Percentiles rank a stretch among this genome's conserved stretches.
Evolutionary conservation across 2,113 vertebrate species (phyloP).

Genomic region (Stercorarius parasiticus): DNA sequence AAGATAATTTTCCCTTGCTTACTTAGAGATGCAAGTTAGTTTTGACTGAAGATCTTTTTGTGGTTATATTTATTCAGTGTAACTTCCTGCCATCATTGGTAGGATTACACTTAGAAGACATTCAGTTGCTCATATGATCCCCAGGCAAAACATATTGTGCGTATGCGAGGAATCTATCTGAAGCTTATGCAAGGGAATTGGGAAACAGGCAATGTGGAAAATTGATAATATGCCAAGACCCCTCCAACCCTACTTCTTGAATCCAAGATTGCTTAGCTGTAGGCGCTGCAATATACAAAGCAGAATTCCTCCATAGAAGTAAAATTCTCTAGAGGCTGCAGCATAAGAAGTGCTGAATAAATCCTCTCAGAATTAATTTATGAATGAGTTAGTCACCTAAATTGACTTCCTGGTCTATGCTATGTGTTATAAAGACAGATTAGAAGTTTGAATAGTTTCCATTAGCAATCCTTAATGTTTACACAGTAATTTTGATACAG

Average conservation of each 20-base stretch:
- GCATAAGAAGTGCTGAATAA: background rate
- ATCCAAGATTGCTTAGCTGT: background rate
- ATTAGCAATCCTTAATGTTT: background rate
- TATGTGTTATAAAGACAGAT: background rate
- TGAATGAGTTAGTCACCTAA: background rate
- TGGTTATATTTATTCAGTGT: background rate
- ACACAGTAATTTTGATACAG: background rate
- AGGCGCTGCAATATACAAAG: background rate
- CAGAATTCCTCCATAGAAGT: background rate
- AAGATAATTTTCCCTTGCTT: constrained; percentile 49
- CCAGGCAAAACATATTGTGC: background rate
- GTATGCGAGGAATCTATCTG: background rate
- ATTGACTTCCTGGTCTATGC: background rate
- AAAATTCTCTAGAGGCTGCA: background rate
- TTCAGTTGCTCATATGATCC: background rate
- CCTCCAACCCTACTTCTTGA: background rate
- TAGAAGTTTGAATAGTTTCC: background rate
- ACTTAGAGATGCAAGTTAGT: background rate
- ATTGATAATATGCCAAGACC: background rate
- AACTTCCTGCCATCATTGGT: background rate
- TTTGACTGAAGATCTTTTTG: background rate
- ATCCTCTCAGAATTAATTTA: background rate
- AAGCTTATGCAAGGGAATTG: background rate
- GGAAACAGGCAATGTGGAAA: background rate
- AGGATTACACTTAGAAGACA: background rate